A percentile compares a stretch with the other conserved stretches of the same genome.
These are phyloP conservation scores for Drosophila funebris DNA, from an alignment of 1,140 invertebrate species.

Conservation along the genomic window DNA sequence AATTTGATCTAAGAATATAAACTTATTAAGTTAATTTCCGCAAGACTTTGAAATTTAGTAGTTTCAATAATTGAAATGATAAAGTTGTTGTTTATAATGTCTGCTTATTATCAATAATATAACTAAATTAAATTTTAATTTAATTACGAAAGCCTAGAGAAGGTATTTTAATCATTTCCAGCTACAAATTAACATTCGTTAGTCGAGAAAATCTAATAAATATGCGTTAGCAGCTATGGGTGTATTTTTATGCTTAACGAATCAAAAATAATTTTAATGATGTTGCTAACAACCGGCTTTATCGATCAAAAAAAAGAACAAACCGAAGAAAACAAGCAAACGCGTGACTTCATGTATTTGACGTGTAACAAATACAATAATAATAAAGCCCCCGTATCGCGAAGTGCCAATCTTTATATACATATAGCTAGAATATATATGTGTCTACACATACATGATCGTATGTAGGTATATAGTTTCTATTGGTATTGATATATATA, in stretches of 20 bases:
- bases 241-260: too few relatives aligned
- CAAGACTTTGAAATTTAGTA: not conserved
- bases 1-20: not conserved
- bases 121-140: too few relatives aligned
- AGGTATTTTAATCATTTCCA: too few relatives aligned
- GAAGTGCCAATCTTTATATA: conserved; percentile 31
- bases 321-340: conserved; percentile 39
- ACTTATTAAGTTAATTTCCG: not conserved
- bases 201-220: too few relatives aligned
- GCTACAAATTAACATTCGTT: too few relatives aligned
- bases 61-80: not conserved
- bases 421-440: conserved; percentile 12
- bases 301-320: conserved; percentile 34
- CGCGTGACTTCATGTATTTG: conserved; percentile 41
- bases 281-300: conserved; percentile 40
- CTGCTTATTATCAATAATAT: too few relatives aligned
- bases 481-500: not conserved
- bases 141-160: too few relatives aligned
- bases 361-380: not conserved
- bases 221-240: too few relatives aligned
- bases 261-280: too few relatives aligned
- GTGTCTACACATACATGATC: too few relatives aligned
- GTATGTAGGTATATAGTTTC: not conserved
- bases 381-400: conserved; percentile 5
- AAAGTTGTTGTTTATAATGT: not conserved